Base-by-base conservation (phyloP, 2,888 invertebrate genomes). In the Cactoblastis cactorum region DNA sequence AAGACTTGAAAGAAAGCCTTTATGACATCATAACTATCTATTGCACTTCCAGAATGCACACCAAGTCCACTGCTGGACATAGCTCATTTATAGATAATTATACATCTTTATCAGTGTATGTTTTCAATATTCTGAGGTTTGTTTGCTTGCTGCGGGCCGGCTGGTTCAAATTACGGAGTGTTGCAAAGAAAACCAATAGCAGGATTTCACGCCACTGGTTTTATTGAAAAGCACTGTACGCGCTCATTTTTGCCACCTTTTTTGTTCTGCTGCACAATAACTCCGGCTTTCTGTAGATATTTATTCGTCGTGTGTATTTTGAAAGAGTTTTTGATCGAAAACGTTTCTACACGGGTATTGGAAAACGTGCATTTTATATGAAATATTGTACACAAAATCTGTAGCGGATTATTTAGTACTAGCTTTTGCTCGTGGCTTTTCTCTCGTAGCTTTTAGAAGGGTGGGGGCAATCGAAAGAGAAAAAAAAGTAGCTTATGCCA, bases 151-250 rank as follows among this genome's bases (percentile, higher is more conserved):
- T 56, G 50, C 45, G 57, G 56, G 50, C 19, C 49, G 51, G 49
- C 49, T 45, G 49, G 52, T 53, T 62, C 56, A 58, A 64, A 69
- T 69, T 65, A 67, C 62, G 59, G 55, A 54, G 35, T 35, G 56
- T 56, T 59, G 71, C 71, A 78, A 80, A 79, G 80, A 78, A 80
- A 80, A 75, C 75, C 83, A 80, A 83, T 80, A 78, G 74, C 69
- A 66, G 62, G 65, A 71, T 74, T 80, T 77, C 74, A 75, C 70
- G 69, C 79, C 69, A 71, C 66, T 69, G 76, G 69, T 79, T 83
- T 79, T 83, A 83, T 84, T 81, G 80, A 84, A 84, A 81, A 78
- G 72, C 73, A 62, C 56, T 61, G 71, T 63, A 69, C 66, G 61
- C 65, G 69, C 59, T 62, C 60, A 67, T 73, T 78, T 77, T 73